These are phyloP conservation scores for Mactra quadrangularis DNA, from an alignment of 1,140 invertebrate species.

Conservation along the genomic window DNA sequence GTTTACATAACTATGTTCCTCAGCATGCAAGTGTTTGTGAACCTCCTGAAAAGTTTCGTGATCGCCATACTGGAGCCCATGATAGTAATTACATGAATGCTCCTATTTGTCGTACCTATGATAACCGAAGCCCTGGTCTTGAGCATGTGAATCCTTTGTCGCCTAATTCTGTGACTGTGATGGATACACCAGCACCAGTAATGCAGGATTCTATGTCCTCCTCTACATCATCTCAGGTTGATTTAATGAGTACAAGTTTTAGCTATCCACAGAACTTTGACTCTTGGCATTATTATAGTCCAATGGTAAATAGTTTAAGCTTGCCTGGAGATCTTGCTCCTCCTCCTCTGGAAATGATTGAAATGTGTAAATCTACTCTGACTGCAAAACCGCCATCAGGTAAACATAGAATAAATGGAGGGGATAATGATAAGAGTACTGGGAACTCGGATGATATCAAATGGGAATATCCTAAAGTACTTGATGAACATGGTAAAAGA, in stretches of 20 bases:
- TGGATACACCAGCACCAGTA: conserved; percentile 46
- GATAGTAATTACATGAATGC: conserved; percentile 8
- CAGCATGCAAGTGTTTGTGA: conserved; percentile 50
- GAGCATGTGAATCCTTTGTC: conserved; percentile 20
- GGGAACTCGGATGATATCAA: background rate
- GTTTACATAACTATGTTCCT: conserved; percentile 19
- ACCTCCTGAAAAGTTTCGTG: conserved; percentile 5
- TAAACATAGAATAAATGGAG: background rate
- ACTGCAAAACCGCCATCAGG: conserved; percentile 8
- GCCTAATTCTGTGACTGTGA: conserved; percentile 40
- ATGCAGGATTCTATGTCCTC: conserved; percentile 58
- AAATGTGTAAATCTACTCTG: conserved; percentile 59
- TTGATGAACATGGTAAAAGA: conserved; percentile 18
- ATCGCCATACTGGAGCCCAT: background rate
- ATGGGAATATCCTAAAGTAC: conserved; percentile 55
- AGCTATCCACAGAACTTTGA: conserved; percentile 59
- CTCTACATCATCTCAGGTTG: conserved; percentile 38
- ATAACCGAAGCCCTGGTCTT: conserved; percentile 20
- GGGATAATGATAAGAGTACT: conserved; percentile 2
- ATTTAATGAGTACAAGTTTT: conserved; percentile 52
- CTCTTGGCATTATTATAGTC: conserved; percentile 59
- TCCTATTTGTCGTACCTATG: background rate
- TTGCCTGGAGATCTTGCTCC: conserved; percentile 67
- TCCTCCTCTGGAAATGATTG: conserved; percentile 72
- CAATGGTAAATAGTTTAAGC: conserved; percentile 49